A percentile compares a stretch with the other conserved stretches of the same genome.
phyloP scores from a whole-genome alignment of 2,797 vertebrate species.

The Urosaurus nigricauda region DNA sequence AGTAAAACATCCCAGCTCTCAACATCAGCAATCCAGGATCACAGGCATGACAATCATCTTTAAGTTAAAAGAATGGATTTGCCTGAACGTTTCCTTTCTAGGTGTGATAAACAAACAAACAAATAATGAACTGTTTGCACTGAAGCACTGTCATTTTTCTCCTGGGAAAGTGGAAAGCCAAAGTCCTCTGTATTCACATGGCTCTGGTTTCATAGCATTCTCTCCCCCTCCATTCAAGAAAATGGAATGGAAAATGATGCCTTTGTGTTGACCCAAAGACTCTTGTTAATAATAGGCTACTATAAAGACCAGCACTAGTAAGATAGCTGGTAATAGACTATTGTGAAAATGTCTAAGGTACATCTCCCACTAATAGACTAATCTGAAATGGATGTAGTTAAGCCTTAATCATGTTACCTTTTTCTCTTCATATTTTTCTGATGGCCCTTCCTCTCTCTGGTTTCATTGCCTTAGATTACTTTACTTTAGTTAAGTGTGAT shows the following conservation, averaged over 20 bases:
- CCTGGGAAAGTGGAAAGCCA: background rate
- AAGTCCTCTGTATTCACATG: background rate
- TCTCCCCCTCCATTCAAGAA: background rate
- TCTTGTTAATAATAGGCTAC: background rate
- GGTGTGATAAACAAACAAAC: background rate
- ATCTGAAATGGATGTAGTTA: constrained; percentile 7
- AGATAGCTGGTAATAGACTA: background rate
- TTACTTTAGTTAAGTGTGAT: constrained; percentile 50
- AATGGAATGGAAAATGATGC: background rate
- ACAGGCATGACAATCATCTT: background rate
- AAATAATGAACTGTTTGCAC: background rate
- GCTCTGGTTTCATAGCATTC: background rate
- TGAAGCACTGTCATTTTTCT: background rate
- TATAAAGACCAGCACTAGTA: background rate
- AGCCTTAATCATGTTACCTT: constrained; percentile 31
- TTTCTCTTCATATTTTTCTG: background rate
- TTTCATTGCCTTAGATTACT: constrained; percentile 29
- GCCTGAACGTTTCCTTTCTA: background rate
- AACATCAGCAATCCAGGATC: background rate
- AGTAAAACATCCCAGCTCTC: no score
- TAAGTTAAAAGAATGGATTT: background rate
- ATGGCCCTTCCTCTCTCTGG: constrained; percentile 2
- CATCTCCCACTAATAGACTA: constrained; percentile 38
- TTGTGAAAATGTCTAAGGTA: constrained; percentile 11
- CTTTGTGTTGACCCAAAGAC: background rate